A percentile compares a stretch with the other conserved stretches of the same genome.
These are phyloP conservation scores for Helobdella robusta DNA, from an alignment of 2,888 invertebrate species.

Conservation along the genomic window DNA sequence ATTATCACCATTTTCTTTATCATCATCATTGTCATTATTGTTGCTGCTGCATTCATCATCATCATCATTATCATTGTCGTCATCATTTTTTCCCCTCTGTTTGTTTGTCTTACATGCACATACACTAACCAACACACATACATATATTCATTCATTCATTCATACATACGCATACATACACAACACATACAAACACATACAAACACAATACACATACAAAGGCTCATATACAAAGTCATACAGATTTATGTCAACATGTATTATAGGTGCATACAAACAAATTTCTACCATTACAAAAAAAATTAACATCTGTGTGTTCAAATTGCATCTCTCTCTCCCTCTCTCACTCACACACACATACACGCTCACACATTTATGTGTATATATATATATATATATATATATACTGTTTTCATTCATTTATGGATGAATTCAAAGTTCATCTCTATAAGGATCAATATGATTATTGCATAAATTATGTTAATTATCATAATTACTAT, in stretches of 20 bases:
- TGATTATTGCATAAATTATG: background rate
- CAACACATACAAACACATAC: constrained; percentile 4
- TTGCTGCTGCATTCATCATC: background rate
- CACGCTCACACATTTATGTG: constrained; percentile 7
- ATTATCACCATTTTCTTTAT: background rate
- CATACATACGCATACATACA: constrained; percentile 5
- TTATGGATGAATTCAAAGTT: background rate
- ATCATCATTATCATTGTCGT: background rate
- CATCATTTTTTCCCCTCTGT: background rate
- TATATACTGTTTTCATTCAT: background rate
- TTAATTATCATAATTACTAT: background rate
- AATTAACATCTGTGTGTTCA: too few species aligned
- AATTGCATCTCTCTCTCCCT: too few species aligned
- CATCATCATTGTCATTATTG: background rate
- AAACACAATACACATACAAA: constrained; percentile 8
- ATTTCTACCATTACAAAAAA: too few species aligned
- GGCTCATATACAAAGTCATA: constrained; percentile 6
- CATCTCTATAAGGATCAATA: background rate
- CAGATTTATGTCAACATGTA: too few species aligned
- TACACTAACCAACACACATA: background rate
- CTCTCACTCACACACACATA: too few species aligned
- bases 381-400: constrained; percentile 11
- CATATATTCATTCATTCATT: constrained; percentile 3
- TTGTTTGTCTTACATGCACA: background rate
- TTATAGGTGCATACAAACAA: too few species aligned